Evolutionary conservation across 2,797 vertebrate genomes (phyloP).

Genomic region (Gadopsis marmoratus): DNA sequence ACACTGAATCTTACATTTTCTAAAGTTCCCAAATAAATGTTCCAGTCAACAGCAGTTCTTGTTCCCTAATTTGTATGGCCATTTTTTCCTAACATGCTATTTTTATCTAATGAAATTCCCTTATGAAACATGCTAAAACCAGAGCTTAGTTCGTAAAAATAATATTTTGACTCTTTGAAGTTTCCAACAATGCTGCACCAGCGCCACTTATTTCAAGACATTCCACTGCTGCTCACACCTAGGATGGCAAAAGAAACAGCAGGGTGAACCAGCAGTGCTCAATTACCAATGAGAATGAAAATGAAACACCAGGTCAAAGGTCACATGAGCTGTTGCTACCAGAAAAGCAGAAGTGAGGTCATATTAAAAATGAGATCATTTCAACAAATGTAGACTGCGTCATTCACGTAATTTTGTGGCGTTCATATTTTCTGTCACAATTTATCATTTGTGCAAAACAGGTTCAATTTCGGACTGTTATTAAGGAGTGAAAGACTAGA

Average conservation of each 20-base stretch:
- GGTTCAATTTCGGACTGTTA: no score
- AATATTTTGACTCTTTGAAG: no score
- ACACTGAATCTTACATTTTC: not conserved
- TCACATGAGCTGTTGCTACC: not conserved
- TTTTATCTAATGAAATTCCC: conserved; percentile 10
- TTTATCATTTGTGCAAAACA: not conserved
- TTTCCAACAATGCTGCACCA: not conserved
- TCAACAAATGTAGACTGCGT: not conserved
- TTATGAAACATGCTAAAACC: not conserved
- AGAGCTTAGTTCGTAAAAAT: not conserved
- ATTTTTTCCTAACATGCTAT: conserved; percentile 1
- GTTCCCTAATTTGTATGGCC: not conserved
- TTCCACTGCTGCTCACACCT: not conserved
- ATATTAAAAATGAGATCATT: not conserved
- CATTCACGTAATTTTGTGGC: not conserved
- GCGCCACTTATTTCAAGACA: not conserved
- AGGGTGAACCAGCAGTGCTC: not conserved
- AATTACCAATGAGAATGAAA: not conserved
- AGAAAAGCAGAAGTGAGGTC: conserved; percentile 25
- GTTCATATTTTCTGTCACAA: not conserved
- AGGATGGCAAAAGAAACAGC: not conserved
- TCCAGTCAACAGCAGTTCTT: conserved; percentile 1
- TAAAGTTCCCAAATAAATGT: not conserved
- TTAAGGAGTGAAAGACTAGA: not conserved
- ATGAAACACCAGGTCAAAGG: not conserved